A percentile compares a stretch with the other conserved stretches of the same genome.
Conservation (phyloP, 2,888 invertebrate genomes). For the Machimus rusticus region DNA sequence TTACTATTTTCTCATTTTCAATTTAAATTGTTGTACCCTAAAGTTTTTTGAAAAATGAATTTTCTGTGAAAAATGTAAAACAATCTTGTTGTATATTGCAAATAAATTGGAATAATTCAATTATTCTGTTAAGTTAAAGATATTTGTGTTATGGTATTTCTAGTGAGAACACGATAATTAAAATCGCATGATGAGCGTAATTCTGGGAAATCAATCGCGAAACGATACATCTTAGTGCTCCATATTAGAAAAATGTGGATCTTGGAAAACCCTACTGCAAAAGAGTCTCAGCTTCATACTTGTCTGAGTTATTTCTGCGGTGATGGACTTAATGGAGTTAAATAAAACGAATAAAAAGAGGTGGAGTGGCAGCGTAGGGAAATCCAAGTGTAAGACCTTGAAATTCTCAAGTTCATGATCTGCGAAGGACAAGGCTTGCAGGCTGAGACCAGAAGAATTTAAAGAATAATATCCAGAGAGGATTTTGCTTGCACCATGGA, state of each 20-base stretch:
- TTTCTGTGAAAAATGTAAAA: too few species aligned
- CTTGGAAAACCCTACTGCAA: neutral
- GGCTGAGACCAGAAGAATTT: neutral
- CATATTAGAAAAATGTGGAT: neutral
- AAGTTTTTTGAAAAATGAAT: too few species aligned
- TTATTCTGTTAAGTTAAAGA: neutral
- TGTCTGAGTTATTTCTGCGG: neutral
- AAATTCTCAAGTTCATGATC: neutral
- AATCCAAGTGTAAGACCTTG: neutral
- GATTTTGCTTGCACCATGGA: neutral
- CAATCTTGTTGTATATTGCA: neutral
- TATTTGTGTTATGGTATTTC: neutral
- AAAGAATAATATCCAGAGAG: neutral
- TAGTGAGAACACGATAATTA: neutral
- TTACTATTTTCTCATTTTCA: too few species aligned
- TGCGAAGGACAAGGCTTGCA: neutral
- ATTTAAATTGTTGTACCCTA: too few species aligned
- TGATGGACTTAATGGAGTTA: neutral
- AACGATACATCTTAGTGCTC: neutral
- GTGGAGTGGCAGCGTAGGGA: neutral
- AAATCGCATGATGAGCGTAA: neutral
- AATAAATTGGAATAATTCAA: neutral
- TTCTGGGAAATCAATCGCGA: neutral
- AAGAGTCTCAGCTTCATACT: neutral
- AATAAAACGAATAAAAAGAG: neutral